These are phyloP conservation scores for Hippopotamus amphibius DNA, from an alignment of 2,113 vertebrate genomes.

Conservation along the genomic window DNA sequence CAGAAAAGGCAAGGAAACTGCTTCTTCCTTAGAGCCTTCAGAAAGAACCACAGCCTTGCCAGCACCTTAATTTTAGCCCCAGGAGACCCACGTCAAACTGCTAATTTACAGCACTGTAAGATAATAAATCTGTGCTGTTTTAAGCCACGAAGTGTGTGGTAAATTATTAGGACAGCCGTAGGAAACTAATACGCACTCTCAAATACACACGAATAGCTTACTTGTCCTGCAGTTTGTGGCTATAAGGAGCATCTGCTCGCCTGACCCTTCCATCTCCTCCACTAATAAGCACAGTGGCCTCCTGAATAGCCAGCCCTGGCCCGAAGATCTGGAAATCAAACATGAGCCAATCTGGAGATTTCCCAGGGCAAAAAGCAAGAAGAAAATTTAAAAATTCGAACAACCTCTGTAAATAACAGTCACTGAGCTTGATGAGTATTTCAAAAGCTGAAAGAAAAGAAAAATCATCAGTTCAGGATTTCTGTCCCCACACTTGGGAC, in stretches of 20 bases:
- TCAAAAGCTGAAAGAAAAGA: background rate
- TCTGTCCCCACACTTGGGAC: background rate
- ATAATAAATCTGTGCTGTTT: background rate
- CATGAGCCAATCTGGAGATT: background rate
- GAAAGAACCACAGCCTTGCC: background rate
- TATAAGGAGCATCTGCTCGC: background rate
- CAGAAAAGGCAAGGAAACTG: background rate
- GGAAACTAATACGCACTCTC: background rate
- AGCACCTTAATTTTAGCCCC: background rate
- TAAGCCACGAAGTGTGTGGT: background rate
- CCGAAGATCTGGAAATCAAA: constrained; percentile 53
- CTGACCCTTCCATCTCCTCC: background rate
- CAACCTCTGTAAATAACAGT: constrained; percentile 41
- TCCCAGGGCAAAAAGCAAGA: constrained; percentile 7
- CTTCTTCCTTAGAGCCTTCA: background rate
- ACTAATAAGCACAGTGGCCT: background rate
- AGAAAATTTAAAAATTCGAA: constrained; percentile 28
- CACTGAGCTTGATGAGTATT: background rate
- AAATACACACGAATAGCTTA: background rate
- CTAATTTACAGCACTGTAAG: background rate
- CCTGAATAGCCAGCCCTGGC: background rate
- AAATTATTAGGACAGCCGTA: background rate
- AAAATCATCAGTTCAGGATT: background rate
- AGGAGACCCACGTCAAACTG: background rate
- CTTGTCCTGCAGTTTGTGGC: background rate